A percentile compares a stretch with the other conserved stretches of the same genome.
phyloP scores from a whole-genome alignment of 1,140 invertebrate species.

The Anastatus disparis region DNA sequence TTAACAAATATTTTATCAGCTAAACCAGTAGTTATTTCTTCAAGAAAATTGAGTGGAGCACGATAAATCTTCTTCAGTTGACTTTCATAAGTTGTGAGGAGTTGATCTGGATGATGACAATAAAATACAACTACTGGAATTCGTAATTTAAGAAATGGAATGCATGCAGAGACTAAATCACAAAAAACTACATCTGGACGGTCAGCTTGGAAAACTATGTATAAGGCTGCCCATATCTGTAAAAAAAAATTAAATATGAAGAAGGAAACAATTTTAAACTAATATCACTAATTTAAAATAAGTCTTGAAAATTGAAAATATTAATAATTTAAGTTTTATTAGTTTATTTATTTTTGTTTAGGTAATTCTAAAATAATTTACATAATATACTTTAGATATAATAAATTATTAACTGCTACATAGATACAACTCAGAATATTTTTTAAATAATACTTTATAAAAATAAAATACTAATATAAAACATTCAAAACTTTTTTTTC shows the following conservation, averaged over 20 bases:
- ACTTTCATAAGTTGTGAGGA: constrained; percentile 78
- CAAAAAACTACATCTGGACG: constrained; percentile 88
- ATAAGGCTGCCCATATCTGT: constrained; percentile 60
- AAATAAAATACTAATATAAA: too few relatives aligned
- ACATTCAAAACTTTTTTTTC: too few relatives aligned
- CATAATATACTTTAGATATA: too few relatives aligned
- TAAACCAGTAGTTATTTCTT: constrained; percentile 86
- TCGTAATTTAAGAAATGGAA: constrained; percentile 82
- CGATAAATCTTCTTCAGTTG: constrained; percentile 85
- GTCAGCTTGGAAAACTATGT: constrained; percentile 60
- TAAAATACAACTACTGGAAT: constrained; percentile 87
- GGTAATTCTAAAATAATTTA: too few relatives aligned
- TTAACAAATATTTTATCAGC: constrained; percentile 95
- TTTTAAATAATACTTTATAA: too few relatives aligned
- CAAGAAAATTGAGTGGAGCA: constrained; percentile 89
- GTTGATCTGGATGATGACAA: constrained; percentile 97
- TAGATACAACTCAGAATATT: too few relatives aligned
- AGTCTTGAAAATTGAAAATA: too few relatives aligned
- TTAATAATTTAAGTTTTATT: too few relatives aligned
- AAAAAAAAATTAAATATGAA: constrained; percentile 25
- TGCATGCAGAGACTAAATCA: constrained; percentile 90
- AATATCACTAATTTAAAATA: too few relatives aligned
- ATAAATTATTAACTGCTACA: too few relatives aligned
- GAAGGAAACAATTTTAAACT: too few relatives aligned
- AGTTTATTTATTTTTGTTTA: too few relatives aligned